phyloP scores from a whole-genome alignment of 2,888 invertebrate species.

The Yponomeuta cagnagella region DNA sequence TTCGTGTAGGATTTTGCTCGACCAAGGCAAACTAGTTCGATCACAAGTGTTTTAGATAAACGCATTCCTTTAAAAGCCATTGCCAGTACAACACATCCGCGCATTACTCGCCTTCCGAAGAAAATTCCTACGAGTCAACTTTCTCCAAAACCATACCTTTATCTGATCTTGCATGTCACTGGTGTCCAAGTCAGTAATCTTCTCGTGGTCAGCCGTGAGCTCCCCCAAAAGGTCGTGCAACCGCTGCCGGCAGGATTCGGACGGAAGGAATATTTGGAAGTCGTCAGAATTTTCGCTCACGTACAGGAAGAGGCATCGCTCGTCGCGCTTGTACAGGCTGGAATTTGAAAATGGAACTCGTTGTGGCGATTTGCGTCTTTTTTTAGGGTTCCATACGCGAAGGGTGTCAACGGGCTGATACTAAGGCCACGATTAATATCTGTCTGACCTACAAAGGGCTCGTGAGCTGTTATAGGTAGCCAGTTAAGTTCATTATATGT shows the following conservation, averaged over 20 bases:
- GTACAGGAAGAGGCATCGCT: constrained; percentile 96
- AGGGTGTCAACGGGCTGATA: too few relatives aligned
- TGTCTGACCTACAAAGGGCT: too few relatives aligned
- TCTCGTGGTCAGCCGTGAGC: constrained; percentile 91
- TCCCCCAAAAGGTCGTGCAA: constrained; percentile 91
- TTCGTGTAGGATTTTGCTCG: too few relatives aligned
- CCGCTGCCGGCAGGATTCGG: constrained; percentile 86
- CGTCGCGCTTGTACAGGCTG: constrained; percentile 96
- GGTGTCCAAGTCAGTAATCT: constrained; percentile 84
- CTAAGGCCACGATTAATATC: too few relatives aligned
- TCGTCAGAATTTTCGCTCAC: constrained; percentile 99
- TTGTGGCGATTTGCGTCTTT: background rate
- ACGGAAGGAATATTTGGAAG: constrained; percentile 98
- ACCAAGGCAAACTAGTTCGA: too few relatives aligned
- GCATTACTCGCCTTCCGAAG: too few relatives aligned
- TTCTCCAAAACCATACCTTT: constrained; percentile 64
- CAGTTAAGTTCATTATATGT: too few relatives aligned
- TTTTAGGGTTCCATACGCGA: background rate
- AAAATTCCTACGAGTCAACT: too few relatives aligned
- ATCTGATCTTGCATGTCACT: constrained; percentile 84
- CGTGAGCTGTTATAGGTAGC: too few relatives aligned
- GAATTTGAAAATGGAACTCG: constrained; percentile 22
- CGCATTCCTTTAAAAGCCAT: too few relatives aligned
- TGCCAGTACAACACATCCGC: too few relatives aligned
- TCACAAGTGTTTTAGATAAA: too few relatives aligned